Conservation (phyloP, 1,140 invertebrate species). For the Tetramorium parvispinum region DNA sequence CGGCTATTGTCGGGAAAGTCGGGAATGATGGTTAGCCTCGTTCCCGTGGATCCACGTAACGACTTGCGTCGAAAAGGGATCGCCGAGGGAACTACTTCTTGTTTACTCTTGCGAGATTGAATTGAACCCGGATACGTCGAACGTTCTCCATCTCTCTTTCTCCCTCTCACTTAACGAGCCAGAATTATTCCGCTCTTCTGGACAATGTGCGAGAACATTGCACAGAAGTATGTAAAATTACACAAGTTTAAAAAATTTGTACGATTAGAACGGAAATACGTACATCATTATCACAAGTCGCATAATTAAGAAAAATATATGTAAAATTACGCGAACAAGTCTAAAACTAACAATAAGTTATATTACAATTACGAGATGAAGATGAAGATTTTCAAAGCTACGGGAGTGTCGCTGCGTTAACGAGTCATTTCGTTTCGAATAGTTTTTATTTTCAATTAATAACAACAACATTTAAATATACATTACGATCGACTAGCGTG, state of each 20-base stretch:
- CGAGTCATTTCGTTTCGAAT: conserved; percentile 27
- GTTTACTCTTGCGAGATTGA: conserved; percentile 44
- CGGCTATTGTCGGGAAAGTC: conserved; percentile 68
- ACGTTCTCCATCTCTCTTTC: neutral
- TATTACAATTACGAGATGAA: neutral
- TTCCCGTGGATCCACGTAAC: conserved; percentile 13
- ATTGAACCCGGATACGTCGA: neutral
- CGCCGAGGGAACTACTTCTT: neutral
- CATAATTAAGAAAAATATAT: neutral
- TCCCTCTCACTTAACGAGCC: neutral
- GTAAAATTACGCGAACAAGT: neutral
- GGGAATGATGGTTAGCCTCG: conserved; percentile 35
- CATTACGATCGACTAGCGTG: conserved; percentile 77
- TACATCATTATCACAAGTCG: neutral
- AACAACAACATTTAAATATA: conserved; percentile 78
- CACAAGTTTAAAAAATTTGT: conserved; percentile 6
- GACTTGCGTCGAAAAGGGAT: conserved; percentile 32
- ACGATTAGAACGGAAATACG: neutral
- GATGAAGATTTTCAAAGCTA: neutral
- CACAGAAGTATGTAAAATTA: neutral
- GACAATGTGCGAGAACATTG: too few relatives aligned
- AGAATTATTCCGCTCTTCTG: neutral
- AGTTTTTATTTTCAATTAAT: conserved; percentile 76
- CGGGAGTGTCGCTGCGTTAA: neutral
- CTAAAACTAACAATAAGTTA: neutral